Percentiles rank a stretch among this genome's conserved stretches.
Conservation (phyloP, 2,113 vertebrate genomes). For the Oostethus manadensis region DNA sequence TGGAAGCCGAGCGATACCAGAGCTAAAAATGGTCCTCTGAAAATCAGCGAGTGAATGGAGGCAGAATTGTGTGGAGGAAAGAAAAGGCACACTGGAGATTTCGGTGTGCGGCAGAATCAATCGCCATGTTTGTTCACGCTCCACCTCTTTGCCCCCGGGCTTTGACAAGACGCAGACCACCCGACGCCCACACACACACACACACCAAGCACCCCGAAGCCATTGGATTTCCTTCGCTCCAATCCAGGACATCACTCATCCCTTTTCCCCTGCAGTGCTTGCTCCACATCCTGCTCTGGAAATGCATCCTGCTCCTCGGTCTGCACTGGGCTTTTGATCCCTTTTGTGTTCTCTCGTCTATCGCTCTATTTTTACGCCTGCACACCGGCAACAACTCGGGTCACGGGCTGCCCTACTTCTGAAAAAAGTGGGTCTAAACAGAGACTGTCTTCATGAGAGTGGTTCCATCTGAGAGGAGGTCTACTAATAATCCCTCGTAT, state of each 20-base stretch:
- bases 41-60: no score
- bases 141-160: slow-evolving; percentile 19
- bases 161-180: slow-evolving; percentile 30
- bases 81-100: slow-evolving; percentile 38
- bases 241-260: slow-evolving; percentile 16
- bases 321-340: not conserved
- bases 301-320: not conserved
- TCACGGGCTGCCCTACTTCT: no score
- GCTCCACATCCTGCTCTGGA: slow-evolving; percentile 7
- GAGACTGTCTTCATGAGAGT: not conserved
- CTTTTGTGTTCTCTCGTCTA: not conserved
- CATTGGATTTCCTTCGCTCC: slow-evolving; percentile 32
- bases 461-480: no score
- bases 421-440: not conserved
- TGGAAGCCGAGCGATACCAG: no score
- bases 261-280: slow-evolving; percentile 15
- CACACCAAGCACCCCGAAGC: slow-evolving; percentile 23
- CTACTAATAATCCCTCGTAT: no score
- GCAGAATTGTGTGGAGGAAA: not conserved
- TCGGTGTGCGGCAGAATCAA: slow-evolving; percentile 46
- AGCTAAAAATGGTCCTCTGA: no score
- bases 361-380: not conserved
- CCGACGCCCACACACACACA: slow-evolving; percentile 37
- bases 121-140: slow-evolving; percentile 31
- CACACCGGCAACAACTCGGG: not conserved